Conservation (phyloP, 2,113 vertebrate genomes). For the Pomatorhinus ruficollis region DNA sequence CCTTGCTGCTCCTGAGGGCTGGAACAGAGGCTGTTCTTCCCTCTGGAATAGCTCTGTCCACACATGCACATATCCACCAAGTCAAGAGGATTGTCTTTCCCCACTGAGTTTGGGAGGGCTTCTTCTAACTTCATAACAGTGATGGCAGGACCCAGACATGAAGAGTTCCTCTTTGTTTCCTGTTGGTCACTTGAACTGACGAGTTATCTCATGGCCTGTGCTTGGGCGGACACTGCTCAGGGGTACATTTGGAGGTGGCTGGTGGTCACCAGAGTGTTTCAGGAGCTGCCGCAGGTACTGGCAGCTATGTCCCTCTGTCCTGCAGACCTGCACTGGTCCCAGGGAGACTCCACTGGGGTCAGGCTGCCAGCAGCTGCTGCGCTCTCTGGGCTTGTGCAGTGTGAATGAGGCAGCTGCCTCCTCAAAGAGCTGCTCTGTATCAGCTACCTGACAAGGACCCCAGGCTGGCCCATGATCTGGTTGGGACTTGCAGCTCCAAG, state of each 20-base stretch:
- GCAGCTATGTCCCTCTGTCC: background rate
- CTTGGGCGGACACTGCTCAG: background rate
- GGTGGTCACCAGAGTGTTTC: background rate
- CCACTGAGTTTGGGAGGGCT: background rate
- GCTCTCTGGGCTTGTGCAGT: background rate
- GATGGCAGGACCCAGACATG: background rate
- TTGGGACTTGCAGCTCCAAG: background rate
- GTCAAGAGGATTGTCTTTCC: background rate
- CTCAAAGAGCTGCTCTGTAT: background rate
- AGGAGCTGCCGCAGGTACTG: background rate
- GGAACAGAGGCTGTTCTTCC: background rate
- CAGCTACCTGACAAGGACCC: background rate
- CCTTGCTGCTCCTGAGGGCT: background rate
- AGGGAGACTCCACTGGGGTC: background rate
- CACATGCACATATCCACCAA: background rate
- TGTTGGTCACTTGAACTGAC: background rate
- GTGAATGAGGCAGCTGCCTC: background rate
- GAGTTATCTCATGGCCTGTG: background rate
- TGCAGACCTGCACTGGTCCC: background rate
- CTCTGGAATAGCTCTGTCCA: background rate
- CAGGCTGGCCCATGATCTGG: background rate
- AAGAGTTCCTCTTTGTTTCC: background rate
- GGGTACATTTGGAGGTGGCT: background rate
- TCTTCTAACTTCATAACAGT: background rate
- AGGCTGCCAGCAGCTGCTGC: background rate